These are phyloP conservation scores for Lamellibrachia columna DNA, from an alignment of 2,888 invertebrate genomes.

Conservation along the genomic window DNA sequence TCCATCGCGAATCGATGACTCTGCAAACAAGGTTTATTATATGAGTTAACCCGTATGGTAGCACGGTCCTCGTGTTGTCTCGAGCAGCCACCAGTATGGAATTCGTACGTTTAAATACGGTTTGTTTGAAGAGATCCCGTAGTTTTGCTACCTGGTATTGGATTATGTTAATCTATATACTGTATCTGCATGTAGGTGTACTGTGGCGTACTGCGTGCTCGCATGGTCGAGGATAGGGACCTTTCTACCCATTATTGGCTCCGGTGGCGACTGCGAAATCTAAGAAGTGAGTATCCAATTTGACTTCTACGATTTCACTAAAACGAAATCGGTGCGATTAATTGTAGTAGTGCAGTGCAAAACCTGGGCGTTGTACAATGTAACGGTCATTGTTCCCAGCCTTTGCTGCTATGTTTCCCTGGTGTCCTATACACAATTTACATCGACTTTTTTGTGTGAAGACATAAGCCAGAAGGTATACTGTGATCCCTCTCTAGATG, in stretches of 20 bases:
- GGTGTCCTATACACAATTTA: too few species aligned
- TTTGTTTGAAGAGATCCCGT: conserved; percentile 10
- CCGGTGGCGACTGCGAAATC: not conserved
- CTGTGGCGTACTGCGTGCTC: not conserved
- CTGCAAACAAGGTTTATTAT: not conserved
- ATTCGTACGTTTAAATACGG: not conserved
- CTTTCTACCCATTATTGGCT: not conserved
- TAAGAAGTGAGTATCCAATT: not conserved
- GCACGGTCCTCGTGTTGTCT: not conserved
- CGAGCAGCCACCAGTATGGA: not conserved
- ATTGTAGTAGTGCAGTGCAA: not conserved
- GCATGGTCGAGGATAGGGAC: not conserved
- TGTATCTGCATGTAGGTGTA: not conserved
- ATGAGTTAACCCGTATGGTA: not conserved
- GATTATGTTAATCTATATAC: not conserved
- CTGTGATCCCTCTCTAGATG: too few species aligned
- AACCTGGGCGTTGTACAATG: not conserved
- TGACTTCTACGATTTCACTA: not conserved
- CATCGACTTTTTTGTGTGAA: too few species aligned
- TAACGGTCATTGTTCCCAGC: too few species aligned
- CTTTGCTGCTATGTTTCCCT: too few species aligned
- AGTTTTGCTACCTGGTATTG: not conserved
- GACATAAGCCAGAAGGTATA: too few species aligned
- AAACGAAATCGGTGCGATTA: too few species aligned
- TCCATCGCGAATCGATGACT: not conserved